A percentile compares a stretch with the other conserved stretches of the same genome.
phyloP scores from a whole-genome alignment of 2,113 vertebrate species.

The Chionodraco myersi region DNA sequence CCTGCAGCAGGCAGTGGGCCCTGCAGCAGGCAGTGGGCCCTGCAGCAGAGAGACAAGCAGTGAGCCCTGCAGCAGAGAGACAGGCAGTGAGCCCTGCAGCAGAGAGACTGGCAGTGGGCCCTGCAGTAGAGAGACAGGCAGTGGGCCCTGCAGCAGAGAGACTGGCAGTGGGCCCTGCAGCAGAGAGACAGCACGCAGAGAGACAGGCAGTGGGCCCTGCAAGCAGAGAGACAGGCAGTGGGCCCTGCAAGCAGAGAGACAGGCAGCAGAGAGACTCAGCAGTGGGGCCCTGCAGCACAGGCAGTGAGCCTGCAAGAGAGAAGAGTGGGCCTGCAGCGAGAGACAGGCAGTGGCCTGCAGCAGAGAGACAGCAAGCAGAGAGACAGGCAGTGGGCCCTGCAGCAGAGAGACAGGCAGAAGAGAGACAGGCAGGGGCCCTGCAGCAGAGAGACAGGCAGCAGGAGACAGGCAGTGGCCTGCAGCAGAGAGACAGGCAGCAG shows the following conservation, averaged over 20 bases:
- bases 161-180: slow-evolving; percentile 43
- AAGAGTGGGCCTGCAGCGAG: slow-evolving; percentile 29
- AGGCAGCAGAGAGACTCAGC: slow-evolving; percentile 17
- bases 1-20: slow-evolving; percentile 41
- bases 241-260: slow-evolving; percentile 45
- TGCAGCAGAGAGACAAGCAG: slow-evolving; percentile 39
- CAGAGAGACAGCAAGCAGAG: slow-evolving; percentile 14
- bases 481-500: slow-evolving; percentile 53
- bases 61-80: slow-evolving; percentile 43
- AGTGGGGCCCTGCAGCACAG: slow-evolving; percentile 44
- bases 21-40: slow-evolving; percentile 16
- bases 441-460: slow-evolving; percentile 48
- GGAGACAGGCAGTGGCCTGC: slow-evolving; percentile 22
- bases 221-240: slow-evolving; percentile 31
- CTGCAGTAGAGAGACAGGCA: slow-evolving; percentile 32
- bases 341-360: slow-evolving; percentile 27
- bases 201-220: slow-evolving; percentile 54
- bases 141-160: slow-evolving; percentile 48
- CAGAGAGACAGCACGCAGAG: too few species aligned
- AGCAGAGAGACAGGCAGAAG: slow-evolving; percentile 47
- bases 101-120: slow-evolving; percentile 9
- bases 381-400: slow-evolving; percentile 51
- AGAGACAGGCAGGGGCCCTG: slow-evolving; percentile 47
- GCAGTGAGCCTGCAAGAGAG: slow-evolving; percentile 27
- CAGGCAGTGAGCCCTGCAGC: slow-evolving; percentile 30